These are phyloP conservation scores for western clawed frog (Xenopus tropicalis) DNA, from an alignment of 2,113 vertebrate genomes.

Conservation along the genomic window DNA sequence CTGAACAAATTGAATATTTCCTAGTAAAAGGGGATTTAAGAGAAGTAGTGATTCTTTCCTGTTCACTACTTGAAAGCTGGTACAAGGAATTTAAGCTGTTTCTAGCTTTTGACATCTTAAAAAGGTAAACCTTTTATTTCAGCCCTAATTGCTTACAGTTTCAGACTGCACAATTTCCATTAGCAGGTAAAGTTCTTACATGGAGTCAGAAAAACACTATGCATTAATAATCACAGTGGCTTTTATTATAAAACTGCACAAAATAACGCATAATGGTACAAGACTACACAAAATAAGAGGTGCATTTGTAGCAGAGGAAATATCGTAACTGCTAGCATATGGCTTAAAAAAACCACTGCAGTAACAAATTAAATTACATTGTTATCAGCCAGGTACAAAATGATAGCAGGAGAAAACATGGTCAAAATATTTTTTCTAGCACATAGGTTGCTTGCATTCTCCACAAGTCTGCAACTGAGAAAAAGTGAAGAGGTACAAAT, in stretches of 20 bases:
- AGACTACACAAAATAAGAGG: constrained; percentile 24
- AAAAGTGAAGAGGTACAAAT: constrained; percentile 1
- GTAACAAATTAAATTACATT: constrained; percentile 50
- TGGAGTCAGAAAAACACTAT: too few relatives aligned
- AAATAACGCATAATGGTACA: constrained; percentile 13
- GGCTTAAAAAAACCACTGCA: constrained; percentile 47
- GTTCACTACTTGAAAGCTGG: too few relatives aligned
- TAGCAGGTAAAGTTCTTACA: too few relatives aligned
- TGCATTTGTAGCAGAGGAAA: constrained; percentile 14
- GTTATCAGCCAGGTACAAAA: constrained; percentile 72
- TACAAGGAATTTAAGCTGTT: too few relatives aligned
- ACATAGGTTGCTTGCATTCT: constrained; percentile 49
- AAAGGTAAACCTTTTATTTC: too few relatives aligned
- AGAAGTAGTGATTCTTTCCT: too few relatives aligned
- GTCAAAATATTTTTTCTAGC: constrained; percentile 36
- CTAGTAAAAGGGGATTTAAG: too few relatives aligned
- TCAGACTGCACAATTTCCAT: too few relatives aligned
- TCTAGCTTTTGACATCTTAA: too few relatives aligned
- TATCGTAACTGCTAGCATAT: not conserved
- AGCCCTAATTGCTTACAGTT: too few relatives aligned
- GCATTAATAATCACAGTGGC: constrained; percentile 22
- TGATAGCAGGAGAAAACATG: constrained; percentile 66
- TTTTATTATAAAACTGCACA: constrained; percentile 38
- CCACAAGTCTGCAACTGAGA: not conserved
- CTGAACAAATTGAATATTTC: too few relatives aligned